Base-by-base conservation (phyloP, 2,888 invertebrate genomes). In the Eristalinus sepulchralis region DNA sequence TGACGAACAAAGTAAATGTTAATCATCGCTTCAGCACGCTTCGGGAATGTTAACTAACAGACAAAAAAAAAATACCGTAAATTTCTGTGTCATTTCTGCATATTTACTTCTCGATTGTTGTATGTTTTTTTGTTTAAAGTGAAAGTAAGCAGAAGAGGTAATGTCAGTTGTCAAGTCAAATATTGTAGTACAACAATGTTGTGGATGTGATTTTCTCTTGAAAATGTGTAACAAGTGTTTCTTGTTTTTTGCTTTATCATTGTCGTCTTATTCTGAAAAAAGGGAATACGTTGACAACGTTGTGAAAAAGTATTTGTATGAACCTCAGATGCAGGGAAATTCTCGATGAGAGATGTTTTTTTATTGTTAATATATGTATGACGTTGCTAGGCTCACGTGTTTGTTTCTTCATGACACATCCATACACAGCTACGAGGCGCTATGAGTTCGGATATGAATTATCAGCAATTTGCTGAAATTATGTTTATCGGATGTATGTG, bases 21-120 rank as follows among this genome's bases (percentile, higher is more conserved):
- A 55, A 55, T 68, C 57, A 57, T 57, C 57, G 27, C 34, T n/a
- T 13, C 47, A 47, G 47, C 22, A 68, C 57, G 34, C 57, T 68
- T 17, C 22, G 34, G 57, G 34, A 36, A 68, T 57, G 20, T n/a
- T 34, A 68, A 68, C 57, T 34, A 36, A n/a, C 22, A 57, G 57
- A 57, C 27, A 27, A 27, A 2, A 27, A 2, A 55, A 20, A 34
- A 57, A 60, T 34, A 22, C 57, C 57, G 22, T 34, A 57, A 10
- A 13, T 68, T 47, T 47, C 47, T 68, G 57, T 68, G 57, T 68
- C 68, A 36, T 57, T 68, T 47, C 17, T 68, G 55, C 57, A 68
- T 63, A 39, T 59, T 13, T 59, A 36, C 59, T 53, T 27, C 4
- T n/a, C 17, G 39, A 4, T 17, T 47, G n/a, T 47, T 47, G n/a